phyloP scores from a whole-genome alignment of 1,140 invertebrate genomes.

The Drosophila nikananu region DNA sequence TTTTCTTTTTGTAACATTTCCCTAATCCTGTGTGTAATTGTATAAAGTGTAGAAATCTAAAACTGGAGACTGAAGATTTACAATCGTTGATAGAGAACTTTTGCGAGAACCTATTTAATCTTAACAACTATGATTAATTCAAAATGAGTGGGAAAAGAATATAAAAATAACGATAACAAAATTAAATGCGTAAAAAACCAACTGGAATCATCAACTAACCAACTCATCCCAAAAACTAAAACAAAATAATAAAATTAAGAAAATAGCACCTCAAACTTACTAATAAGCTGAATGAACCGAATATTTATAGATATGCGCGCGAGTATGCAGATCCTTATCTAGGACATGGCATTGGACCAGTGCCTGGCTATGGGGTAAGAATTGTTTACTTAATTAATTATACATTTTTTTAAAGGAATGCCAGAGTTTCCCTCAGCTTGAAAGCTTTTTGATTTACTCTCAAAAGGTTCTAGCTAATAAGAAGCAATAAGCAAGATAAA shows the following conservation, averaged over 20 bases:
- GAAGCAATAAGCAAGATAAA: no score
- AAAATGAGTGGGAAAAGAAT: neutral
- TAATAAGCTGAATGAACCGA: constrained; percentile 35
- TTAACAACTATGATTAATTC: constrained; percentile 68
- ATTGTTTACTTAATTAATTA: neutral
- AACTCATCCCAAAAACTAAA: neutral
- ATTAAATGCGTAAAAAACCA: constrained; percentile 3
- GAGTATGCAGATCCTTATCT: constrained; percentile 97
- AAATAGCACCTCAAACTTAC: constrained; percentile 12
- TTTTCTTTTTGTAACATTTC: constrained; percentile 43
- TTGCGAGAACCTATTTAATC: constrained; percentile 61
- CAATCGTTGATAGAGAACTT: constrained; percentile 61
- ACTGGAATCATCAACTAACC: constrained; percentile 53
- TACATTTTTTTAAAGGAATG: neutral
- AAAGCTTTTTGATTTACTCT: no score
- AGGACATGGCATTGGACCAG: constrained; percentile 97
- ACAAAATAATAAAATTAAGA: constrained; percentile 4
- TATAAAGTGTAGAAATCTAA: constrained; percentile 59
- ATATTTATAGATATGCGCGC: constrained; percentile 91
- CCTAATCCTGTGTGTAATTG: constrained; percentile 19
- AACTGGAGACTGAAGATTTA: constrained; percentile 43
- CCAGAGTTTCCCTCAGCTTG: no score
- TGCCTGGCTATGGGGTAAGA: constrained; percentile 97
- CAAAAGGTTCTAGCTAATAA: no score
- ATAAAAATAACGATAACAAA: neutral